Evolutionary conservation across 1,140 invertebrate species (phyloP).

Genomic region (Ostrea denselamellosa): DNA sequence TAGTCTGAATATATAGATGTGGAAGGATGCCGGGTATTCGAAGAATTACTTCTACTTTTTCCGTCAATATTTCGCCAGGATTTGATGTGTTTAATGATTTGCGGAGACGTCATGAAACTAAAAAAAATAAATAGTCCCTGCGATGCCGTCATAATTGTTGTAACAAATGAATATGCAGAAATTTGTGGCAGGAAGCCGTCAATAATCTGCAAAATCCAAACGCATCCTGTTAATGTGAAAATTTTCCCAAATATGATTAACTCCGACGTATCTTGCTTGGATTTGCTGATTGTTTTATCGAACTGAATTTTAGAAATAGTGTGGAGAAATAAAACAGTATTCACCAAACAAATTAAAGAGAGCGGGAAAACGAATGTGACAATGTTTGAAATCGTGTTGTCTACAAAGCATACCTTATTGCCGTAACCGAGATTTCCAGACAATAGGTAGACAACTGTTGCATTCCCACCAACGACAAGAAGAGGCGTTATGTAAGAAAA

Average conservation of each 20-base stretch:
- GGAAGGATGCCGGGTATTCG: too few relatives aligned
- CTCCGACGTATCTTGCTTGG: background rate
- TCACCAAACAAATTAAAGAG: constrained; percentile 32
- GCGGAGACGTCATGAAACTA: constrained; percentile 18
- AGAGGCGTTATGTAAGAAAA: background rate
- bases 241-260: constrained; percentile 44
- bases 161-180: constrained; percentile 42
- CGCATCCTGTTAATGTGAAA: constrained; percentile 45
- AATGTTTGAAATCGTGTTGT: background rate
- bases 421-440: background rate
- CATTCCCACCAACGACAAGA: background rate
- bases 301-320: constrained; percentile 20
- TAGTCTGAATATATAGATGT: too few relatives aligned
- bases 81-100: background rate
- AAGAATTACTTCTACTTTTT: too few relatives aligned
- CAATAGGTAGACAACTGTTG: background rate
- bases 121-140: constrained; percentile 55
- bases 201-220: constrained; percentile 42
- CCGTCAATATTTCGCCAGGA: too few relatives aligned
- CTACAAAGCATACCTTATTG: constrained; percentile 35
- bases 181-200: constrained; percentile 42
- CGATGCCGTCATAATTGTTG: constrained; percentile 32
- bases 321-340: constrained; percentile 41
- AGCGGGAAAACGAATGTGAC: constrained; percentile 42
- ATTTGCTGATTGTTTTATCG: constrained; percentile 29